Evolutionary conservation across 37 sponge, comb jelly and placozoan species (phyloP).

Genomic region (Beroe ovata): DNA sequence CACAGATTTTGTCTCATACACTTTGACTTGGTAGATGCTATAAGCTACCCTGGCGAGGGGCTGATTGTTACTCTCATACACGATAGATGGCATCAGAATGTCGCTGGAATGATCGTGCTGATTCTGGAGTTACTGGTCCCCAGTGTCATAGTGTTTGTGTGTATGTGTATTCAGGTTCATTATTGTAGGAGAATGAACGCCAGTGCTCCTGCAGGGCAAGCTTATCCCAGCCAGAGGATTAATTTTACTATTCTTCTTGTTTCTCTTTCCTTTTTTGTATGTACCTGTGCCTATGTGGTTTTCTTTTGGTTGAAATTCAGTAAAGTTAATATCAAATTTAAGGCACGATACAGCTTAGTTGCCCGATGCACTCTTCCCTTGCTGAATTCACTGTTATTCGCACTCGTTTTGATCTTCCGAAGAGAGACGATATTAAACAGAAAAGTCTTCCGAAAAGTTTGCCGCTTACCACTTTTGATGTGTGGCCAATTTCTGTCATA

Average conservation of each 20-base stretch:
- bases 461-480: too few relatives aligned
- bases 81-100: background rate
- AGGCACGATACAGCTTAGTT: background rate
- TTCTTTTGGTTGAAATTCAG: too few relatives aligned
- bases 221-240: background rate
- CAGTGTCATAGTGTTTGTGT: background rate
- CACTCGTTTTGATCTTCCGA: background rate
- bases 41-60: background rate
- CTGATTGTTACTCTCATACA: background rate
- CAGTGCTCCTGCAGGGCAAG: background rate
- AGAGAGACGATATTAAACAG: background rate
- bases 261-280: background rate
- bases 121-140: background rate
- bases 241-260: background rate
- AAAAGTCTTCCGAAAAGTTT: too few relatives aligned
- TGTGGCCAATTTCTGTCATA: too few relatives aligned
- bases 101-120: background rate
- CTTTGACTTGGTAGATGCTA: background rate
- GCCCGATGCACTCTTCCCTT: background rate
- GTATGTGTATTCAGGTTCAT: background rate
- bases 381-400: background rate
- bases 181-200: background rate
- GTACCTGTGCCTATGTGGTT: background rate
- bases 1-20: background rate
- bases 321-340: background rate